Percentiles rank a stretch among this genome's conserved stretches.
Evolutionary conservation across 2,797 vertebrate species (phyloP).

Genomic region (Avahi laniger): DNA sequence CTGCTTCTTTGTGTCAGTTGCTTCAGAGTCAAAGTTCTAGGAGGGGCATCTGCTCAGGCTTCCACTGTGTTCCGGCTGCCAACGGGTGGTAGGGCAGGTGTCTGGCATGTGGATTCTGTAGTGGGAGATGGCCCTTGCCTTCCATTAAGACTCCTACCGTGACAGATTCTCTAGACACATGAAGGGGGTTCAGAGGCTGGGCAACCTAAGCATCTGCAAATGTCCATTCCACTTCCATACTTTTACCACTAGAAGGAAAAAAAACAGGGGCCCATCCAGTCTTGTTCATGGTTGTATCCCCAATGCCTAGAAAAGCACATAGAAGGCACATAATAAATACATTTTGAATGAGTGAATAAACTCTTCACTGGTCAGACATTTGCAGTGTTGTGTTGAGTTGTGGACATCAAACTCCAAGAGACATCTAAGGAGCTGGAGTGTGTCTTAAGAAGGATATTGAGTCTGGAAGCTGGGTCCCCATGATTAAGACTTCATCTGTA

Average conservation of each 20-base stretch:
- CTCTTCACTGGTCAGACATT: not conserved
- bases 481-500: not conserved
- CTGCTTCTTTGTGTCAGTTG: not conserved
- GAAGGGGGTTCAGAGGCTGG: not conserved
- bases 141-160: not conserved
- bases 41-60: not conserved
- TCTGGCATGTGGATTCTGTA: not conserved
- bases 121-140: not conserved
- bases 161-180: not conserved
- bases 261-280: not conserved
- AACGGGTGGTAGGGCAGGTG: not conserved
- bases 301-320: not conserved
- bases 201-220: not conserved
- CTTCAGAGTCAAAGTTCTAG: not conserved
- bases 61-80: not conserved
- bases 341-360: accelerated
- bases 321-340: too few species aligned
- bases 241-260: not conserved
- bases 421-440: not conserved
- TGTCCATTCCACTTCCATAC: not conserved
- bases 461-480: not conserved
- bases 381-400: not conserved
- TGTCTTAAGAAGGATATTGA: not conserved
- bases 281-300: not conserved
- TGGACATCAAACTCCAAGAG: not conserved